Conservation (phyloP, 1,140 invertebrate species). For the Drosophila subpulchrella region DNA sequence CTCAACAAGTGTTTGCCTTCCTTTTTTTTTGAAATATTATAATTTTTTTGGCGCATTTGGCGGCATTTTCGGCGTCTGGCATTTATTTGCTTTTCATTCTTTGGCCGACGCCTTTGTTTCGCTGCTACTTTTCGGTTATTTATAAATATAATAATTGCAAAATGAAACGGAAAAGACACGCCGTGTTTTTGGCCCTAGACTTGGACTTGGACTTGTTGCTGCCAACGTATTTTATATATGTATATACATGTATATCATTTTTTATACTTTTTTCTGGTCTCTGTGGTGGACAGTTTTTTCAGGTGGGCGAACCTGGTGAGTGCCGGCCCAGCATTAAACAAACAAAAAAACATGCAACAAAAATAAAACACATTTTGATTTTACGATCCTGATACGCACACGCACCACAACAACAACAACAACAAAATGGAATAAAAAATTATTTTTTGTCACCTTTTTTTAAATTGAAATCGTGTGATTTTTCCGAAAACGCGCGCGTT, state of each 20-base stretch:
- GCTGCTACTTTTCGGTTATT: slow-evolving; percentile 40
- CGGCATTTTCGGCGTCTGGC: slow-evolving; percentile 53
- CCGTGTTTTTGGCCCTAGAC: slow-evolving; percentile 57
- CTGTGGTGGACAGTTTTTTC: slow-evolving; percentile 37
- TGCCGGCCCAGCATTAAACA: slow-evolving; percentile 47
- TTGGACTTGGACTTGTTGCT: slow-evolving; percentile 71
- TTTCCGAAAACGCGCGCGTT: slow-evolving; percentile 52
- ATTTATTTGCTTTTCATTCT: slow-evolving; percentile 64
- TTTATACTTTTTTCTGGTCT: slow-evolving; percentile 9
- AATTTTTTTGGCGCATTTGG: slow-evolving; percentile 25
- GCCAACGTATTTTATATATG: slow-evolving; percentile 45
- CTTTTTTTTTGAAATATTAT: slow-evolving; percentile 1
- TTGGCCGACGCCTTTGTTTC: slow-evolving; percentile 37
- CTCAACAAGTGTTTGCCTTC: slow-evolving; percentile 40
- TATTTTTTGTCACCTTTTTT: slow-evolving; percentile 56
- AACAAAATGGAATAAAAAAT: slow-evolving; percentile 24
- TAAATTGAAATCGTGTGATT: slow-evolving; percentile 14
- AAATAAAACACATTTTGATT: slow-evolving; percentile 37
- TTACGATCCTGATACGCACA: slow-evolving; percentile 58
- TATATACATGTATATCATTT: slow-evolving; percentile 29
- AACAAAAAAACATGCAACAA: slow-evolving; percentile 26
- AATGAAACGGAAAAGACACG: slow-evolving; percentile 56
- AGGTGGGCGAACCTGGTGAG: slow-evolving; percentile 69
- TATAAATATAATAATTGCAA: slow-evolving; percentile 61
- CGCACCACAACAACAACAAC: slow-evolving; percentile 41